Evolutionary conservation across 1,140 invertebrate species (phyloP), one percentile per base, ranked within the genome.

Genomic region (Nymphalis io): DNA sequence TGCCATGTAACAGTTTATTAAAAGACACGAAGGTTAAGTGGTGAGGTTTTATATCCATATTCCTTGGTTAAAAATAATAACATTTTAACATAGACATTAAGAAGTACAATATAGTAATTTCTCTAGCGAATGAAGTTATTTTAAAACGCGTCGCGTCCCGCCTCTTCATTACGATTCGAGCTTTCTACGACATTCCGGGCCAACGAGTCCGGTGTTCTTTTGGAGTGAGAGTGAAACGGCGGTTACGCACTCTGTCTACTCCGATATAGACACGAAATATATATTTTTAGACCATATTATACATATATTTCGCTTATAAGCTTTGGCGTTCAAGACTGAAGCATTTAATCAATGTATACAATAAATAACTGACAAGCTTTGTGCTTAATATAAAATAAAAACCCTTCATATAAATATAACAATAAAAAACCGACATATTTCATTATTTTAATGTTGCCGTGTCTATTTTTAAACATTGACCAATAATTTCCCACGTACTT

Each of bases 171-270:
- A 38, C 51, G 53, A 64, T 63, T 40, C 73, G 59, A 62, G 74
- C 74, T 75, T 75, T 75, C 74, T 75, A 73, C 70, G 57, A 57
- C 74, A 75, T 75, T 73, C 74, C 74, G 74, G 63, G 62, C 62
- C 23, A 67, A 73, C 67, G 40, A 27, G 70, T 55, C 39, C 58
- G 60, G 63, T 57, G 38, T 21, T 39, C 51, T 68, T 73, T 75
- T 70, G 70, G 70, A 73, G 74, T 62, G 73, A 75, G 73, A 75
- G 73, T 75, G 73, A 72, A 72, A 75, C 42, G 51, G 11, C 51
- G 16, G 60, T 51, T 42, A 33, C 60, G 60, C 42, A 48, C 60
- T 51, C 46, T 33, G 42, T 33, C 18, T 13, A 27, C 18, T 62
- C 18, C 48, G 60, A 62, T 62, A 62, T 21, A 62, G 10, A 62